These are phyloP conservation scores for Candidula unifasciata DNA, from an alignment of 2,888 invertebrate genomes.

Conservation along the genomic window DNA sequence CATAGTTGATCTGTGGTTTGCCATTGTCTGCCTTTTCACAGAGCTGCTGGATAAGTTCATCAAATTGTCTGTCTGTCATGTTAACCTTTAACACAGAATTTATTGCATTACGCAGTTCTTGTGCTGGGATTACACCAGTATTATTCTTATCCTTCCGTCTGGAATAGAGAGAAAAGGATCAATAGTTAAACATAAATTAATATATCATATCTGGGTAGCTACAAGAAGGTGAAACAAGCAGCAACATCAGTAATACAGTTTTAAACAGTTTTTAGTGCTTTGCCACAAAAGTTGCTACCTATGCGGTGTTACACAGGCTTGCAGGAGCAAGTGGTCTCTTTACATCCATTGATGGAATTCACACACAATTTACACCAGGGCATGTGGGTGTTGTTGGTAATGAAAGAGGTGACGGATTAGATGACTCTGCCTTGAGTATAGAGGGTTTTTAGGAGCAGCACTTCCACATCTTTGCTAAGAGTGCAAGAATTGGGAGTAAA, in stretches of 20 bases:
- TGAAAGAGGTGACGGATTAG: no score
- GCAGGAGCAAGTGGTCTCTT: no score
- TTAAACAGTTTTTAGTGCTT: neutral
- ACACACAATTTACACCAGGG: no score
- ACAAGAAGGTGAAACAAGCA: neutral
- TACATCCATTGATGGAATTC: no score
- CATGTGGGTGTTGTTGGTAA: no score
- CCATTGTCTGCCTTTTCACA: constrained; percentile 27
- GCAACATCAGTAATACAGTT: neutral
- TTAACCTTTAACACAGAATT: constrained; percentile 43
- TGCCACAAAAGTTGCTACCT: no score
- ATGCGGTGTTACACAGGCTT: no score
- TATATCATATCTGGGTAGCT: neutral
- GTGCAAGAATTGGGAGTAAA: no score
- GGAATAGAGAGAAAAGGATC: neutral
- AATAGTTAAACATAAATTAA: neutral
- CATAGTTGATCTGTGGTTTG: constrained; percentile 35
- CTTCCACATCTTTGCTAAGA: no score
- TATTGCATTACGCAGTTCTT: constrained; percentile 38
- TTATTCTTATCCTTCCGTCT: constrained; percentile 44
- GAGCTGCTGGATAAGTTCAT: constrained; percentile 35
- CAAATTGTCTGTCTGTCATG: constrained; percentile 46
- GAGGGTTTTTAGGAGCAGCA: no score
- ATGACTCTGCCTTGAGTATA: no score
- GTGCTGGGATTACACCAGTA: constrained; percentile 37